Evolutionary conservation across 2,797 vertebrate genomes (phyloP), one percentile per base, ranked within the genome.

Genomic region (Sebastolobus altivelis): DNA sequence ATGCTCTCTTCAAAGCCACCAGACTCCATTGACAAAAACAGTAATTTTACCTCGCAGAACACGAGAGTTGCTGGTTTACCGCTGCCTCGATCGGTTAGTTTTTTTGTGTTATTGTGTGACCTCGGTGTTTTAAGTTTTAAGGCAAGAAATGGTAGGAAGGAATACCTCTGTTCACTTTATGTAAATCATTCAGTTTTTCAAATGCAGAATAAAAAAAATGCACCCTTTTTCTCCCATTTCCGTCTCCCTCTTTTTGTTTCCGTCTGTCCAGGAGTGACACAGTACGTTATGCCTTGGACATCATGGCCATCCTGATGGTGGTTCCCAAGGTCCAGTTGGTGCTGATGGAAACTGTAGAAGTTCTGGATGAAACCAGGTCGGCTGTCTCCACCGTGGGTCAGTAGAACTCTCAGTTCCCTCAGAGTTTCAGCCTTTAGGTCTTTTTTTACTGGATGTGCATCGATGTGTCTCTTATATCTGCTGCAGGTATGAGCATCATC

Each of bases 281-380:
- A 0, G 98, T 98, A 72, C 97, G 98, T 1, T 99, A 97, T 3
- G 97, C 97, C 25, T 80, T 99, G 94, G 98, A 99, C 91, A 97
- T 99, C 56, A 93, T 99, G 61, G 97, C 97, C 77, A 97, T 99
- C 81, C 94, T 99, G 70, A 97, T 97, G 1, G 97, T 99, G 82
- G 97, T 99, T 71, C 97, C 98, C 62, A 99, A 98, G 92, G 97
- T 98, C 61, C 98, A 98, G 93, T 83, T 99, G 75, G 95, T 98
- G 54, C 92, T 99, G 87, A 96, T 97, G 4, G 97, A 98, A 86
- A 95, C 97, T 1, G 97, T 99, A 3, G 96, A 97, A 5, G 96
- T 99, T 13, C 84, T 97, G 76, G 98, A 99, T 82, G 97, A 99
- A 80, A 95, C 88, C 46, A 95, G 96, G 31, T 96, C 96, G 0